Evolutionary conservation across 2,888 invertebrate species (phyloP).

Genomic region (Melanargia galathea): DNA sequence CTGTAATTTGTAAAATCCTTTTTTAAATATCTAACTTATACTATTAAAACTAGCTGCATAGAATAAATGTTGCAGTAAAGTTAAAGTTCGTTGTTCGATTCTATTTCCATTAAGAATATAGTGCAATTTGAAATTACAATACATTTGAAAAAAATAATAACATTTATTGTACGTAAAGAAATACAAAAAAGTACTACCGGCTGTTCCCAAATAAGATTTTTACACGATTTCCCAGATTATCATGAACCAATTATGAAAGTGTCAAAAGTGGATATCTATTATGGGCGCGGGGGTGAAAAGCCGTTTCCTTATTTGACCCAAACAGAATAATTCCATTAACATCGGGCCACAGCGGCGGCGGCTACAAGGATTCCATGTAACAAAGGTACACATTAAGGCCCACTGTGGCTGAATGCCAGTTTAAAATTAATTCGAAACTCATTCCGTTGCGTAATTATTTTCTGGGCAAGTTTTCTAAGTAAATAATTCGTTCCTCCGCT

Average conservation of each 20-base stretch:
- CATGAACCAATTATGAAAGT: slow-evolving; percentile 18
- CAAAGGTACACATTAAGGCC: slow-evolving; percentile 39
- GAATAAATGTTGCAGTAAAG: no score
- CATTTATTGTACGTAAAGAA: no score
- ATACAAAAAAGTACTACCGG: neutral
- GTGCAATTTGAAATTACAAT: no score
- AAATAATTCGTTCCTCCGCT: slow-evolving; percentile 37
- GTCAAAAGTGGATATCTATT: slow-evolving; percentile 19
- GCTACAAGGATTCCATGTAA: slow-evolving; percentile 34
- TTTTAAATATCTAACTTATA: no score
- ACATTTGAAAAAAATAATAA: no score
- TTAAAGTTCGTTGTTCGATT: no score
- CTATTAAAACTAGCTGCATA: no score
- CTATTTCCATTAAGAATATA: no score
- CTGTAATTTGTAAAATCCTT: no score
- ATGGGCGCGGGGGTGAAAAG: slow-evolving; percentile 13
- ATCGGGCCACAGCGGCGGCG: slow-evolving; percentile 20
- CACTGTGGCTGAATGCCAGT: slow-evolving; percentile 41
- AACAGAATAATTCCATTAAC: slow-evolving; percentile 38
- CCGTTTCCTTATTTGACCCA: slow-evolving; percentile 34
- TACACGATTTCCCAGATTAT: slow-evolving; percentile 1
- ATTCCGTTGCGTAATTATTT: slow-evolving; percentile 48
- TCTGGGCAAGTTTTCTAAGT: slow-evolving; percentile 37
- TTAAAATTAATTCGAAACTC: slow-evolving; percentile 47
- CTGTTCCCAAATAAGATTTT: neutral